These are phyloP conservation scores for Phaethornis superciliosus DNA, from an alignment of 2,113 vertebrate genomes.

Conservation along the genomic window DNA sequence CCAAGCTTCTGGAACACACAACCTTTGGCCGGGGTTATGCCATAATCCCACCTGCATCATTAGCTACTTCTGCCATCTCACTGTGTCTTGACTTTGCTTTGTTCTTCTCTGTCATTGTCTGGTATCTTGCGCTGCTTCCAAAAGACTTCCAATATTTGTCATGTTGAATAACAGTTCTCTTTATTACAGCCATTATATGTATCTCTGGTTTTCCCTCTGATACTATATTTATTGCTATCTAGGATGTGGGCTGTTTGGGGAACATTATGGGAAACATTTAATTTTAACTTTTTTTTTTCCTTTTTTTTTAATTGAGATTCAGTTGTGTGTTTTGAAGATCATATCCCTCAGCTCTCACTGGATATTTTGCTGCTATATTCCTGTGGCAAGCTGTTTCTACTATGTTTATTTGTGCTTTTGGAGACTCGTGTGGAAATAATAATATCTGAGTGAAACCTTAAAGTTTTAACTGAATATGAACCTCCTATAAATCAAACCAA, in stretches of 20 bases:
- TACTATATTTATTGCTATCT: background rate
- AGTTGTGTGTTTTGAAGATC: background rate
- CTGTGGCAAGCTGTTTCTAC: background rate
- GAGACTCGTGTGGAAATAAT: conserved; percentile 30
- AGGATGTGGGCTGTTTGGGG: background rate
- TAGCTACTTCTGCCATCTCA: background rate
- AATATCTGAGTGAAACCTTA: background rate
- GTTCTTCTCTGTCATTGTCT: background rate
- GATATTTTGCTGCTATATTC: background rate
- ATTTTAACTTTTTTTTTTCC: background rate
- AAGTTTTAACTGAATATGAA: background rate
- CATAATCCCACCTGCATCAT: background rate
- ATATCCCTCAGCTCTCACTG: background rate
- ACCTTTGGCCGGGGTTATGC: background rate
- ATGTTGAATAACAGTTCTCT: background rate
- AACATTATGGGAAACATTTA: conserved; percentile 22
- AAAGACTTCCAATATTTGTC: background rate
- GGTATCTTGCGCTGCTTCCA: background rate
- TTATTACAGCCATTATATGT: background rate
- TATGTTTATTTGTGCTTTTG: background rate
- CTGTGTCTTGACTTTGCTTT: background rate
- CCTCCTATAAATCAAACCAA: conserved; percentile 36
- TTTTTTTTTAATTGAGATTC: conserved; percentile 9
- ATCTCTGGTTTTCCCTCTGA: conserved; percentile 15
- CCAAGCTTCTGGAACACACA: background rate